These are phyloP conservation scores for Pangasius sanitwongsei DNA, from an alignment of 2,797 vertebrate genomes.

Conservation along the genomic window DNA sequence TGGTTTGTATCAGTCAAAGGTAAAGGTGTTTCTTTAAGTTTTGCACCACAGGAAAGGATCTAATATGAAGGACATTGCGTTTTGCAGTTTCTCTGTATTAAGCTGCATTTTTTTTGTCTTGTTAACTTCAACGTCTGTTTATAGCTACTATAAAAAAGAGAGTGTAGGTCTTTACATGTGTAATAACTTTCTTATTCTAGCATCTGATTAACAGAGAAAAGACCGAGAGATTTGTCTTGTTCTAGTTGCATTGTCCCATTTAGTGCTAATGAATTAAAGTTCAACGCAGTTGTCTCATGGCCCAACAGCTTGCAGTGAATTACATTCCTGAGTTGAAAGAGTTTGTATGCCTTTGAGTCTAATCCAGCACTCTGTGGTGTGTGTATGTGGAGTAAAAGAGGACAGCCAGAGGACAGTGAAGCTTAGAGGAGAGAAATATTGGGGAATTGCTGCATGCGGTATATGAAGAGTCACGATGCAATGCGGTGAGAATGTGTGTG, in stretches of 20 bases:
- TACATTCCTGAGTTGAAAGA: not conserved
- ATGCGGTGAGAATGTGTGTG: not conserved
- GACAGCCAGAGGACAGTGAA: constrained; percentile 3
- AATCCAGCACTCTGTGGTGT: not conserved
- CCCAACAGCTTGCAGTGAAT: not conserved
- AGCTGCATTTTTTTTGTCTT: not conserved
- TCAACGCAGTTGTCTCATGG: not conserved
- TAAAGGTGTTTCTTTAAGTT: no score
- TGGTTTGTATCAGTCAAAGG: not conserved
- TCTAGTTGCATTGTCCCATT: not conserved
- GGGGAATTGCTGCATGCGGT: not conserved
- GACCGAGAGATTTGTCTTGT: not conserved
- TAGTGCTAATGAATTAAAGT: not conserved
- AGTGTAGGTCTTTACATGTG: not conserved
- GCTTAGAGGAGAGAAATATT: not conserved
- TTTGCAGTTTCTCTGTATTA: not conserved
- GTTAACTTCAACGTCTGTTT: not conserved
- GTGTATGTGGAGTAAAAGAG: not conserved
- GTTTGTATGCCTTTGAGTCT: not conserved
- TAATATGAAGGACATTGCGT: not conserved
- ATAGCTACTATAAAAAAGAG: not conserved
- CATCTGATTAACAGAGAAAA: not conserved
- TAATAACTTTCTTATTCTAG: not conserved
- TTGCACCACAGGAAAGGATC: no score
- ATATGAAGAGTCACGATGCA: not conserved